A percentile compares a stretch with the other conserved stretches of the same genome.
These are phyloP conservation scores for Petrocephalus microphthalmus DNA, from an alignment of 2,113 vertebrate genomes.

Conservation along the genomic window DNA sequence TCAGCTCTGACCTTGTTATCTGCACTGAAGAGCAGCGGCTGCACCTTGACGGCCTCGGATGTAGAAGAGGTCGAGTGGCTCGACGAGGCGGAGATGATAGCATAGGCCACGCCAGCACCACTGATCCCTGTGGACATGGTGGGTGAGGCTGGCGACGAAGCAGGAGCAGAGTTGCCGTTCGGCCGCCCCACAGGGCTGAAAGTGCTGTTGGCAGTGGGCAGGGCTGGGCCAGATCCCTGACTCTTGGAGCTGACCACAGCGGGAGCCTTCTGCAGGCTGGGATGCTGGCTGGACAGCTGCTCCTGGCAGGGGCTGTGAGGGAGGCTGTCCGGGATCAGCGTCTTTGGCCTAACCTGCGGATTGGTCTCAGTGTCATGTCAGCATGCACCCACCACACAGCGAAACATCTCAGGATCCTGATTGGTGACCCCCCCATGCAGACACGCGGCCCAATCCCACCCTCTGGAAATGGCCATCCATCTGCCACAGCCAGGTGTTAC, in stretches of 20 bases:
- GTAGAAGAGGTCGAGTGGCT: conserved; percentile 52
- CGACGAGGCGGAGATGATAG: conserved; percentile 84
- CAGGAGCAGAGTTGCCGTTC: conserved; percentile 52
- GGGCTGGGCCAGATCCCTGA: conserved; percentile 78
- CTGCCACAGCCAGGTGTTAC: too few relatives aligned
- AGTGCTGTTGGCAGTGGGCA: conserved; percentile 89
- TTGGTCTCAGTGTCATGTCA: neutral
- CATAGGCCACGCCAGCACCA: conserved; percentile 81
- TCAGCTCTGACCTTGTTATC: conserved; percentile 70
- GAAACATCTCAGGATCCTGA: too few relatives aligned
- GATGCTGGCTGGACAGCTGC: conserved; percentile 73
- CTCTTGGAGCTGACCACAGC: conserved; percentile 77
- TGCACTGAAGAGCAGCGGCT: conserved; percentile 74
- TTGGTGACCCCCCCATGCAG: too few relatives aligned
- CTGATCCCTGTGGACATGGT: conserved; percentile 57
- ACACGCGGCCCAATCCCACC: too few relatives aligned
- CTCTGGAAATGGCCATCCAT: too few relatives aligned
- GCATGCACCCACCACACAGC: too few relatives aligned
- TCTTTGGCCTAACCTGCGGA: conserved; percentile 95
- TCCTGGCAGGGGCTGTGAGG: conserved; percentile 74
- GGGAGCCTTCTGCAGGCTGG: conserved; percentile 73
- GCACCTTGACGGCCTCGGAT: conserved; percentile 78
- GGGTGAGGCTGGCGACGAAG: conserved; percentile 14
- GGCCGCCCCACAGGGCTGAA: conserved; percentile 69
- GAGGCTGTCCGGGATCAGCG: conserved; percentile 93